Conservation (phyloP, 2,113 vertebrate genomes). For the Silurus asotus region DNA sequence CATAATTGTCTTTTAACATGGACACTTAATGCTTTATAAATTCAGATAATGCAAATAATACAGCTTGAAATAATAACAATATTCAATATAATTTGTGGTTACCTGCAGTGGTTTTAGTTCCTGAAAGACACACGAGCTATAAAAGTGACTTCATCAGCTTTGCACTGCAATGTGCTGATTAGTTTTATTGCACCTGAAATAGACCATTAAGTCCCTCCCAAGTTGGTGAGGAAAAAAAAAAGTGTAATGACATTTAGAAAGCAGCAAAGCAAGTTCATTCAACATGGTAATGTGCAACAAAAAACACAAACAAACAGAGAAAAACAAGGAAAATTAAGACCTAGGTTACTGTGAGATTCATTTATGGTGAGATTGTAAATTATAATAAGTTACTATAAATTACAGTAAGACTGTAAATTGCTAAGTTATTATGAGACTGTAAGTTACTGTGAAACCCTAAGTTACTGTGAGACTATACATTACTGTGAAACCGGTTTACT, state of each 20-base stretch:
- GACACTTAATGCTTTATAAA: not conserved
- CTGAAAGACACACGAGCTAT: not conserved
- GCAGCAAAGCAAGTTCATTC: not conserved
- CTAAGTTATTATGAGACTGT: no score
- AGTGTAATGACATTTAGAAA: not conserved
- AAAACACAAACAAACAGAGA: not conserved
- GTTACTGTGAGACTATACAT: no score
- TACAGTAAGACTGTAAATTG: no score
- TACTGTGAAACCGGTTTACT: no score
- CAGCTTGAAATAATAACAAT: not conserved
- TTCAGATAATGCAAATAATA: not conserved
- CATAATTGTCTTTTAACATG: no score
- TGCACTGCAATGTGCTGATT: not conserved
- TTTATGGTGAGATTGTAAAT: no score
- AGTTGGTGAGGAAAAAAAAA: not conserved
- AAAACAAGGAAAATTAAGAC: no score
- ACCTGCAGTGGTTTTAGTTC: not conserved
- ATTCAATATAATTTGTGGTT: not conserved
- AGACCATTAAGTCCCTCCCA: not conserved
- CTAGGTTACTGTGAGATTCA: not conserved
- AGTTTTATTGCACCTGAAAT: not conserved
- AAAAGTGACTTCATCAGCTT: not conserved
- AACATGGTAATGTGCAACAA: not conserved
- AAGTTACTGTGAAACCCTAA: no score
- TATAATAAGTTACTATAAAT: no score